Base-by-base conservation (phyloP, 2,797 vertebrate genomes). In the Masticophis lateralis region DNA sequence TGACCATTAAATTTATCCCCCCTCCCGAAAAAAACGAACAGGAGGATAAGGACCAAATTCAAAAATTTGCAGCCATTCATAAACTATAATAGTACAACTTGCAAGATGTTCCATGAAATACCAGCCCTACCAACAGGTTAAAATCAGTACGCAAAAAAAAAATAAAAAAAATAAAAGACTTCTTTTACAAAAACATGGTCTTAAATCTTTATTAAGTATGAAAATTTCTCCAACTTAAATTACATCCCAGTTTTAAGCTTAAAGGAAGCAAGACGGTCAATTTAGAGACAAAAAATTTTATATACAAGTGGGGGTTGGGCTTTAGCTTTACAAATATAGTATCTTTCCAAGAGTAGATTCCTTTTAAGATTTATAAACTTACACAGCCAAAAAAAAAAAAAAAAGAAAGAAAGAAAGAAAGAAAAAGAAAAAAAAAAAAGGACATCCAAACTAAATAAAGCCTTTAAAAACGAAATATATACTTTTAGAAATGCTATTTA, bases 161-260 rank as follows among this genome's bases (percentile, higher is more conserved):
- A 6, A 57, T 1, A 63, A 13, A 32, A 57, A 16, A n/a, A n/a
- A n/a, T n/a, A n/a, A n/a, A n/a, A 27, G 11, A 57, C 27, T 51
- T 92, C 25, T 88, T 92, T 47, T 47, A 32, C 94, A 93, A 88
- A 88, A 88, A 94, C 94, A 87, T 94, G 91, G 95, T 96, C 95
- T 96, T 98, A 96, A 94, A 83, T 97, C 95, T 97, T 98, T 98
- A 98, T 98, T 98, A 98, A 96, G 97, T 98, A 98, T 97, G 97
- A 98, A 98, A 98, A 98, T 96, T 96, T 97, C 96, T 97, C 96
- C 96, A 98, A 98, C 97, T 97, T 98, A 98, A 98, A 97, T 98
- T 98, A 98, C 96, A 98, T 96, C 96, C 96, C 97, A 97, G 97
- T 98, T 97, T 97, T 86, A 94, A 95, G 94, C 91, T 94, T 95